Conservation (phyloP, 2,113 vertebrate species). For the Lipotes vexillifer region DNA sequence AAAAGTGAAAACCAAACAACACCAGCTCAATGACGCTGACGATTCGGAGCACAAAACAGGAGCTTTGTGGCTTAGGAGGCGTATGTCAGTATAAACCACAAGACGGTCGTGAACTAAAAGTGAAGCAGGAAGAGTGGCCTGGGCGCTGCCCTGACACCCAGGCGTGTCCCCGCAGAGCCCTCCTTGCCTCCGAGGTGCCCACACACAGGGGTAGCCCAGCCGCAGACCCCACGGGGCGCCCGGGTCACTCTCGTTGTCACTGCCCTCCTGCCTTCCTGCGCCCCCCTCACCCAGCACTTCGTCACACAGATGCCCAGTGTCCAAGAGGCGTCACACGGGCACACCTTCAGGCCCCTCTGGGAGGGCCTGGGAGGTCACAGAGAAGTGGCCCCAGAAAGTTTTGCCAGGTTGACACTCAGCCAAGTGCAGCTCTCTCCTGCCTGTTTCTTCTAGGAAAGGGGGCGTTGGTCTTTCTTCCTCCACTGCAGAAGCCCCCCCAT, state of each 20-base stretch:
- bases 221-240: rapidly evolving
- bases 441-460: background rate
- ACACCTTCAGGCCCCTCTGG: background rate
- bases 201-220: background rate
- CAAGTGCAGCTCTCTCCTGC: background rate
- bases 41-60: background rate
- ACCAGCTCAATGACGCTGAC: background rate
- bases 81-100: background rate
- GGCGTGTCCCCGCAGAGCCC: background rate
- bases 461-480: background rate
- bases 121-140: background rate
- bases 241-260: background rate
- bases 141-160: rapidly evolving
- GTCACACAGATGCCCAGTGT: rapidly evolving
- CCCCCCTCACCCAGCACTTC: rapidly evolving
- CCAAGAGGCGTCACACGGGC: rapidly evolving
- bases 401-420: background rate
- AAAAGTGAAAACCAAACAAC: background rate
- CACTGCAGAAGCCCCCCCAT: background rate
- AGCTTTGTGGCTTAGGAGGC: background rate
- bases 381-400: background rate
- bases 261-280: background rate
- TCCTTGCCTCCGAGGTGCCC: background rate
- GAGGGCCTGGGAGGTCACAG: background rate
- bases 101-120: background rate